Evolutionary conservation across 2,797 vertebrate species (phyloP), one percentile per base, ranked within the genome.

Genomic region (Ambastaia sidthimunki): DNA sequence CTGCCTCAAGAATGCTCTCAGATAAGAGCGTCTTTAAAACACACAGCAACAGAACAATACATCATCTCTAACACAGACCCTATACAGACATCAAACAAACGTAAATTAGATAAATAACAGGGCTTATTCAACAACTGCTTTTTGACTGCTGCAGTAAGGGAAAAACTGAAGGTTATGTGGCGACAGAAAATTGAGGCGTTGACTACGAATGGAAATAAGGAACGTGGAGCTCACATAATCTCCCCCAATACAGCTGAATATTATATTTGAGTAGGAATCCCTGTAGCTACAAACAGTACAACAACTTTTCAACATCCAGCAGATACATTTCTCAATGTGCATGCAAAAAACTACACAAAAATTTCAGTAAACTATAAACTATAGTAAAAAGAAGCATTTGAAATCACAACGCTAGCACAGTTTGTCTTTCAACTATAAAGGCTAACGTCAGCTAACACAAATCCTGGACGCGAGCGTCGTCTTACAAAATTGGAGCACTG

Each of bases 1-100:
- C 60, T 74, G 80, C 67, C 67, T 68, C 10, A 76, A 82, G 80
- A 82, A 78, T 67, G 37, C 69, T 16, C 47, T 37, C 37, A 52
- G 80, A 82, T 78, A 82, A 82, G 47, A 71, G 44, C 0, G 3
- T 57, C 68, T 19, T 69, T 25, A 71, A 54, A 70, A 63, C 41
- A 37, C 65, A 60, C 21, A 23, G 66, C 44, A 41, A 31, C 21
- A 19, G 18, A 54, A 76, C 74, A 50, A 71, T 28, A 47, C 34
- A 62, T 4, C 68, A 5, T 28, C 21, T 18, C 16, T 7, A 25
- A 34, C 4, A 52, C 21, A 19, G 28, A 28, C 50, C 12, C 52
- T 68, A 34, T 62, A 41, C 15, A 1, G 5, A 54, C 59, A 65
- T 31, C 57, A 65, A 79, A 79, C 57, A 28, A 77, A 59, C 4